Evolutionary conservation across 2,888 invertebrate species (phyloP).

Genomic region (Aleiodes alternator): DNA sequence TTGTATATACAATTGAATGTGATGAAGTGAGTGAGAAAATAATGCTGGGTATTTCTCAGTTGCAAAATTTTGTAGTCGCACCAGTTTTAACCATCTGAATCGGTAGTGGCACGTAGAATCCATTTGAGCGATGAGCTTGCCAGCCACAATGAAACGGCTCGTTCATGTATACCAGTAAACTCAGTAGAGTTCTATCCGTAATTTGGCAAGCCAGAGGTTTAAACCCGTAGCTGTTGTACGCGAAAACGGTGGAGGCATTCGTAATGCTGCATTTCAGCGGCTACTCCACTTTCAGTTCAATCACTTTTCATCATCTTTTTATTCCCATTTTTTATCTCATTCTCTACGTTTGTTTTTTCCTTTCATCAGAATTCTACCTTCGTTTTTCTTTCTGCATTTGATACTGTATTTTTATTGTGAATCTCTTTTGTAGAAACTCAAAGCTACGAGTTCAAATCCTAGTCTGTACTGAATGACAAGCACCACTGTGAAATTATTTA

Average conservation of each 20-base stretch:
- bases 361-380: neutral
- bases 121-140: slow-evolving; percentile 62
- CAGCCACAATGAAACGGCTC: slow-evolving; percentile 57
- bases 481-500: too few species aligned
- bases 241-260: neutral
- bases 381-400: too few species aligned
- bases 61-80: neutral
- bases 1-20: neutral
- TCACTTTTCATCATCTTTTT: slow-evolving; percentile 14
- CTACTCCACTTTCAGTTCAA: slow-evolving; percentile 15
- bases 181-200: slow-evolving; percentile 20
- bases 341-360: neutral
- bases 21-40: slow-evolving; percentile 11
- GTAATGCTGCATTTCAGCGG: slow-evolving; percentile 16
- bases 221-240: slow-evolving; percentile 1
- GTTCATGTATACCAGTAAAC: slow-evolving; percentile 17
- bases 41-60: neutral
- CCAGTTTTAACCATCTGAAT: slow-evolving; percentile 16
- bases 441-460: too few species aligned
- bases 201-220: slow-evolving; percentile 31
- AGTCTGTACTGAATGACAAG: too few species aligned
- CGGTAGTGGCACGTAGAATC: slow-evolving; percentile 49
- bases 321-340: neutral
- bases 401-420: too few species aligned
- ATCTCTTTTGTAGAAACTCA: too few species aligned